These are phyloP conservation scores for Apistogramma diplotaenia DNA, from an alignment of 2,113 vertebrate genomes.

Conservation along the genomic window DNA sequence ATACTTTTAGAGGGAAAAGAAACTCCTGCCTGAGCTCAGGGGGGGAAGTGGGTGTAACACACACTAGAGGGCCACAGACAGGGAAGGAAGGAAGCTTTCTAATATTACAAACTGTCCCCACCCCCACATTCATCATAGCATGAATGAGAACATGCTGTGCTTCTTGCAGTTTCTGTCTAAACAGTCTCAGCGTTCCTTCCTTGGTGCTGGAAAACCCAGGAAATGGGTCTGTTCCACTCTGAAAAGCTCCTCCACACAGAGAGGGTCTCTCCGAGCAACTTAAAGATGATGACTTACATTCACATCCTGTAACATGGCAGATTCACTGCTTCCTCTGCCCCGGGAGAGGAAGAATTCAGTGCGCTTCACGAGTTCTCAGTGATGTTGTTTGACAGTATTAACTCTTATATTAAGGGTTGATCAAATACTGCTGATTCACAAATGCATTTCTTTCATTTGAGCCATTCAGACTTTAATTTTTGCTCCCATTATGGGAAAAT, in stretches of 20 bases:
- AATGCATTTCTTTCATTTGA: background rate
- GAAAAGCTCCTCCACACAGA: background rate
- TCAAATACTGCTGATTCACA: background rate
- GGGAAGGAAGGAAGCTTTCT: slow-evolving; percentile 64
- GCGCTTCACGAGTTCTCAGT: too few relatives aligned
- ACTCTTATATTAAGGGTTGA: background rate
- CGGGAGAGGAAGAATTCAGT: background rate
- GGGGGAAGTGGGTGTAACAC: slow-evolving; percentile 56
- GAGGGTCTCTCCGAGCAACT: background rate
- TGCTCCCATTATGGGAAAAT: too few relatives aligned
- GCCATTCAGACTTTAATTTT: background rate
- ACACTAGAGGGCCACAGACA: slow-evolving; percentile 38
- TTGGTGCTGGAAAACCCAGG: slow-evolving; percentile 26
- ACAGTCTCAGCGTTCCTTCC: slow-evolving; percentile 21
- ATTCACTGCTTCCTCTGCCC: background rate
- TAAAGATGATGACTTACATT: background rate
- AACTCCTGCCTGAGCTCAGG: background rate
- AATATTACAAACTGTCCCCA: slow-evolving; percentile 36
- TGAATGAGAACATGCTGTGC: slow-evolving; percentile 54
- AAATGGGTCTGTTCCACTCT: background rate
- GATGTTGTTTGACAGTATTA: background rate
- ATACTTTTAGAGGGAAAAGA: background rate
- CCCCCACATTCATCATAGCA: slow-evolving; percentile 44
- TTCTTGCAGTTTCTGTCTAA: slow-evolving; percentile 28
- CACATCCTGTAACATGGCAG: background rate